Conservation (phyloP, 1,140 invertebrate genomes). For the Drosophila eugracilis region DNA sequence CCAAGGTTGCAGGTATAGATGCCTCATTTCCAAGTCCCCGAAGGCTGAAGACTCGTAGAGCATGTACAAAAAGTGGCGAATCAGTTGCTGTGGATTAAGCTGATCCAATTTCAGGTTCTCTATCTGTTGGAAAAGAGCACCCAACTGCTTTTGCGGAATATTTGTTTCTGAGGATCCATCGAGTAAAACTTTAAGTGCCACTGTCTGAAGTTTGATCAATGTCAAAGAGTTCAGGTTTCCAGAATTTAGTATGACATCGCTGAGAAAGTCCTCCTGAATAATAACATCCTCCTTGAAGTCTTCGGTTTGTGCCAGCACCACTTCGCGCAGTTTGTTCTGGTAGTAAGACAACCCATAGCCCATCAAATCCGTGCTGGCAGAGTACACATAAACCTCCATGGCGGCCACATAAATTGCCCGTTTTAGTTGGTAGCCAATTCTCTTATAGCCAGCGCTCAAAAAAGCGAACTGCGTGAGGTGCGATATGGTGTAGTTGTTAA, state of each 20-base stretch:
- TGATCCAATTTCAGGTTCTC: constrained; percentile 27
- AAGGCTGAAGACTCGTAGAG: constrained; percentile 66
- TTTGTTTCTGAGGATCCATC: background rate
- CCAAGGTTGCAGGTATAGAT: constrained; percentile 60
- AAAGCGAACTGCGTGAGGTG: constrained; percentile 79
- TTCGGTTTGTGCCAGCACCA: constrained; percentile 58
- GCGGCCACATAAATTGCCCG: constrained; percentile 77
- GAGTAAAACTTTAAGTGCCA: constrained; percentile 58
- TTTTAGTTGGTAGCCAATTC: constrained; percentile 71
- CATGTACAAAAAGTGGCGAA: constrained; percentile 53
- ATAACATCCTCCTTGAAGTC: background rate
- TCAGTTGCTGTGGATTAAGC: constrained; percentile 34
- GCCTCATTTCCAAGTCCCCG: constrained; percentile 58
- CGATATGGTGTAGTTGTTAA: constrained; percentile 77
- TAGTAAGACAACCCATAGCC: constrained; percentile 78
- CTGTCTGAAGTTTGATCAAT: constrained; percentile 72
- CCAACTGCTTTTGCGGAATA: constrained; percentile 21
- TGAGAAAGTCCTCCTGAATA: constrained; percentile 23
- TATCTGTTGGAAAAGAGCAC: constrained; percentile 34
- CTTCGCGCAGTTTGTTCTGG: constrained; percentile 79
- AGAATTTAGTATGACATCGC: constrained; percentile 57
- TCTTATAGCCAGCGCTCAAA: constrained; percentile 66
- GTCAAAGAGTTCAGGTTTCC: constrained; percentile 58
- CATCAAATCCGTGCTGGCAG: constrained; percentile 76
- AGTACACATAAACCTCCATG: constrained; percentile 84